Percentiles rank a stretch among this genome's conserved stretches.
phyloP scores from a whole-genome alignment of 1,140 invertebrate species.

The Sycophaga agraensis region DNA sequence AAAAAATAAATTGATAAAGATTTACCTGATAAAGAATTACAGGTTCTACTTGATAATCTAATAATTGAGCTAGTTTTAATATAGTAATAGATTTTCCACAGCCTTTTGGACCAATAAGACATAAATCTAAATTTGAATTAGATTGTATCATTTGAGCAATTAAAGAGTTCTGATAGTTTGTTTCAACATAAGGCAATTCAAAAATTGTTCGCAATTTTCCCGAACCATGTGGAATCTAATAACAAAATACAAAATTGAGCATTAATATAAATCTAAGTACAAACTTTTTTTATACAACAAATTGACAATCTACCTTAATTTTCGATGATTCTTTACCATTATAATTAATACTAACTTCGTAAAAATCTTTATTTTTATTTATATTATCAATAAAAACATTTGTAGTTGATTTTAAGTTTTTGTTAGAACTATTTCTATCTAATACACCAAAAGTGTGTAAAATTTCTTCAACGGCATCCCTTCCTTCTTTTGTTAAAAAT shows the following conservation, averaged over 20 bases:
- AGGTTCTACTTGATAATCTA: slow-evolving; percentile 81
- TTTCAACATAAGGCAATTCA: slow-evolving; percentile 63
- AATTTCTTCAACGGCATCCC: slow-evolving; percentile 68
- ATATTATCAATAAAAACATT: slow-evolving; percentile 33
- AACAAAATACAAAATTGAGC: slow-evolving; percentile 16
- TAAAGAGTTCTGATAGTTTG: slow-evolving; percentile 78
- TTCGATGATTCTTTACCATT: slow-evolving; percentile 40
- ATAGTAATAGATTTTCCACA: slow-evolving; percentile 88
- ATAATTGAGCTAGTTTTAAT: slow-evolving; percentile 71
- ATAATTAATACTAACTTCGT: slow-evolving; percentile 40
- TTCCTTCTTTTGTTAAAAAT: slow-evolving; percentile 74
- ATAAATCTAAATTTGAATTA: slow-evolving; percentile 80
- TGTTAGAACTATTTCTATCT: slow-evolving; percentile 14
- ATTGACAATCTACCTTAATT: slow-evolving; percentile 3
- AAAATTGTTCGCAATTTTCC: slow-evolving; percentile 17
- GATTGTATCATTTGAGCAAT: slow-evolving; percentile 77
- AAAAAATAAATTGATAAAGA: no score
- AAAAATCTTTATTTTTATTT: slow-evolving; percentile 42
- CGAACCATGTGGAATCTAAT: slow-evolving; percentile 47
- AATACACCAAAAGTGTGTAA: slow-evolving; percentile 65
- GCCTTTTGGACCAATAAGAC: slow-evolving; percentile 86
- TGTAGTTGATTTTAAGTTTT: not conserved
- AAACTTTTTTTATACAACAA: not conserved
- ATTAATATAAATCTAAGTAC: not conserved
- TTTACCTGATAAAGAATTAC: slow-evolving; percentile 85